These are phyloP conservation scores for Aphis craccivora DNA, from an alignment of 1,140 invertebrate species.

Conservation along the genomic window DNA sequence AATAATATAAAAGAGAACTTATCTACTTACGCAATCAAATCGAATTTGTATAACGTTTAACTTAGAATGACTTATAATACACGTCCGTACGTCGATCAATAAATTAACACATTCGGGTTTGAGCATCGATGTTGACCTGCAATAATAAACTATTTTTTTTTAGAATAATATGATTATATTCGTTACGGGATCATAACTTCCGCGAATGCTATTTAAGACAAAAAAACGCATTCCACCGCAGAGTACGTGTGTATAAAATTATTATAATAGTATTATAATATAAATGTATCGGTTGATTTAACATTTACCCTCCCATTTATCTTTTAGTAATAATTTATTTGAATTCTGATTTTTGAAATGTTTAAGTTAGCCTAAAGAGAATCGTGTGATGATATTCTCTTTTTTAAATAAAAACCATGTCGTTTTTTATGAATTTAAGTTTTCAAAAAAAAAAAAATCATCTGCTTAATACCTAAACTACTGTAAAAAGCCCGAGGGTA, in stretches of 20 bases:
- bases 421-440: not conserved
- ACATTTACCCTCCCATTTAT: no score
- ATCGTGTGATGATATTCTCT: not conserved
- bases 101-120: slow-evolving; percentile 11
- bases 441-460: no score
- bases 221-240: no score
- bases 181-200: no score
- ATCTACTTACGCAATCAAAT: not conserved
- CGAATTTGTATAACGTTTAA: not conserved
- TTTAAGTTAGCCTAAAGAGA: not conserved
- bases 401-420: not conserved
- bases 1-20: no score
- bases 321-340: not conserved
- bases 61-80: not conserved
- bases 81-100: not conserved
- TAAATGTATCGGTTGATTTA: no score
- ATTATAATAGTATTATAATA: no score
- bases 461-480: no score
- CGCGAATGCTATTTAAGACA: no score
- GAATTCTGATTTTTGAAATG: not conserved
- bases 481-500: no score
- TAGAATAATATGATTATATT: not conserved
- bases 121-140: not conserved
- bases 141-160: not conserved
- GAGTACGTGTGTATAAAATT: no score